Evolutionary conservation across 2,888 invertebrate species (phyloP), one percentile per base, ranked within the genome.

Genomic region (Dryobotodes eremita): DNA sequence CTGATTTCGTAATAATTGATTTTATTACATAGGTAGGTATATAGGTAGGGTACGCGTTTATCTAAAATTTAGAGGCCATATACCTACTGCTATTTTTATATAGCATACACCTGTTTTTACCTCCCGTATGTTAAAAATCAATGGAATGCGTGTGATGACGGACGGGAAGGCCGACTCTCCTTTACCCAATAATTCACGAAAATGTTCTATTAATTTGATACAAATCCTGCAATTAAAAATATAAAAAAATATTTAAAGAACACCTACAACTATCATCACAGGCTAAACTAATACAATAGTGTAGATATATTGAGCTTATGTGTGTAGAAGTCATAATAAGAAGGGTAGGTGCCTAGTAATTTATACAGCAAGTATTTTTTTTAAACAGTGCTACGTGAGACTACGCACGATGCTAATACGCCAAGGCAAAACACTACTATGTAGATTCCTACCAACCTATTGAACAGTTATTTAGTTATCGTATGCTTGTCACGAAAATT

Each of bases 401-500:
- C 59, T 15, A 55, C 23, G 66, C 53, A 66, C 48, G 10, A 36
- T 55, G 8, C 6, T 79, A 50, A 55, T 17, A 53, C 20, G 20
- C 61, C 53, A 68, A 23, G 11, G 36, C 8, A 17, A 42, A 62
- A 83, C 15, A 50, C 4, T 31, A 1, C 8, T n/a, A 48, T 23
- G 23, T 50, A 57, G 13, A 4, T 23, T 11, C 17, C 10, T 26
- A 48, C n/a, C 10, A 7, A 46, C 17, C 64, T 36, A n/a, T 15
- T 31, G 1, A 23, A 53, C 5, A 15, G 2, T 20, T 42, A 62
- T 53, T 59, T 48, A 7, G 36, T 31, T 23, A 46, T 23, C 15
- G 7, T 20, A 64, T n/a, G 17, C 80, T 15, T 15, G 73, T 79
- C 80, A 79, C 68, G 46, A 71, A 71, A 83, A 64, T 53, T 2